Conservation (phyloP, 2,113 vertebrate species). For the Phrynocephalus versicolor region DNA sequence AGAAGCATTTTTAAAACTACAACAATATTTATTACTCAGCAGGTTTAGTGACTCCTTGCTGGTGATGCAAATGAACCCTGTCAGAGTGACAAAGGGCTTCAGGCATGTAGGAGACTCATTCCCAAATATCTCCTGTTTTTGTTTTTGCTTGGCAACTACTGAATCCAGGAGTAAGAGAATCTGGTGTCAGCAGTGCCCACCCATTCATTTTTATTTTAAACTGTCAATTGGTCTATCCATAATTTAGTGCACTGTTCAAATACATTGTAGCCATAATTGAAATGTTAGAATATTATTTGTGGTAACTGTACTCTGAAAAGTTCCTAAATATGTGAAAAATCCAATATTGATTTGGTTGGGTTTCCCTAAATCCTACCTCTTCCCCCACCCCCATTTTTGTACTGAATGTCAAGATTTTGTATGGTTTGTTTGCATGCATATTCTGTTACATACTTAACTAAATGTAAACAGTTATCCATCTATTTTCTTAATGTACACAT, state of each 20-base stretch:
- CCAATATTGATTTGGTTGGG: too few species aligned
- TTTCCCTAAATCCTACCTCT: too few species aligned
- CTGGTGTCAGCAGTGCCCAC: not conserved
- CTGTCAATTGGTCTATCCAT: not conserved
- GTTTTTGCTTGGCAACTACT: conserved; percentile 3
- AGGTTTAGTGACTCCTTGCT: not conserved
- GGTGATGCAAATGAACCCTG: not conserved
- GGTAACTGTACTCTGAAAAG: not conserved
- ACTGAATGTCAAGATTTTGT: too few species aligned
- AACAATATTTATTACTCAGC: not conserved
- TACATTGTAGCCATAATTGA: not conserved
- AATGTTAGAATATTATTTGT: not conserved
- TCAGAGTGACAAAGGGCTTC: conserved; percentile 9
- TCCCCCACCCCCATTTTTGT: too few species aligned
- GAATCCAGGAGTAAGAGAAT: not conserved
- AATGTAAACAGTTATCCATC: too few species aligned
- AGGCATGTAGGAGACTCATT: not conserved
- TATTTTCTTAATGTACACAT: too few species aligned
- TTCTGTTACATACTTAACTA: too few species aligned
- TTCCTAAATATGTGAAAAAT: too few species aligned
- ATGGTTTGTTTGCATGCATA: too few species aligned
- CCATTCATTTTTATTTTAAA: not conserved
- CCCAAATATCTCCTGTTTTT: not conserved
- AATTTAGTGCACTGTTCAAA: not conserved
- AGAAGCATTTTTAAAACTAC: not conserved